Conservation (phyloP, 2,888 invertebrate genomes). For the Drosophila subsilvestris region DNA sequence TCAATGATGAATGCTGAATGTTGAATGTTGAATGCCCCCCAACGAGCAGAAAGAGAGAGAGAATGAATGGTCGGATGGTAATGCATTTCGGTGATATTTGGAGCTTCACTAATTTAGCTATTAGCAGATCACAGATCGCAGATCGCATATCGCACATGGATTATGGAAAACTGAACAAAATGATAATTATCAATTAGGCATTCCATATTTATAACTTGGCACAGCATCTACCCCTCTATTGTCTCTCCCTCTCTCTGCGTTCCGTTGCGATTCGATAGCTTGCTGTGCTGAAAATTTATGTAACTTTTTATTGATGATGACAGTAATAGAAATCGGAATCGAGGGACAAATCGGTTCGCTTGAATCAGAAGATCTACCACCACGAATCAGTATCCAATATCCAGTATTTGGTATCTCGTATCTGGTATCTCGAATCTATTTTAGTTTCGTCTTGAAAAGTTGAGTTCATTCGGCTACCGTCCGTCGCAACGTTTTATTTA, state of each 20-base stretch:
- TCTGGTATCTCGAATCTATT: not conserved
- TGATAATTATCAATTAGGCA: conserved; percentile 80
- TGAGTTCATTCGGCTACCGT: conserved; percentile 35
- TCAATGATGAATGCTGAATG: not conserved
- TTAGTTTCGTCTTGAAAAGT: not conserved
- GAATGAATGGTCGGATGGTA: conserved; percentile 1
- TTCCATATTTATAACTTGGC: conserved; percentile 69
- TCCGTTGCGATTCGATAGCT: conserved; percentile 3
- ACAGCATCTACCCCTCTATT: not conserved
- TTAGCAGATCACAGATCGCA: conserved; percentile 36
- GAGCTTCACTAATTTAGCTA: conserved; percentile 29
- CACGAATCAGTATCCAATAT: not conserved
- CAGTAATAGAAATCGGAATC: conserved; percentile 68
- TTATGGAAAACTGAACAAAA: conserved; percentile 57
- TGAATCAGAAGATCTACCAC: not conserved
- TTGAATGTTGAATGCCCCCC: too few relatives aligned
- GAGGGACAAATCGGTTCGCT: conserved; percentile 60
- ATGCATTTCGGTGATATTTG: conserved; percentile 24
- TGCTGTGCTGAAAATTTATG: conserved; percentile 70
- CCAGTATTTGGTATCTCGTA: conserved; percentile 1
- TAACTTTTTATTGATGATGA: conserved; percentile 74
- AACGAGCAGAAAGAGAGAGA: too few relatives aligned
- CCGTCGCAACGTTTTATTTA: conserved; percentile 61
- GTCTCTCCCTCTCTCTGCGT: conserved; percentile 12
- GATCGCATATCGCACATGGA: conserved; percentile 24